A percentile compares a stretch with the other conserved stretches of the same genome.
Evolutionary conservation across 2,113 vertebrate species (phyloP).

Genomic region (Rostratula benghalensis): DNA sequence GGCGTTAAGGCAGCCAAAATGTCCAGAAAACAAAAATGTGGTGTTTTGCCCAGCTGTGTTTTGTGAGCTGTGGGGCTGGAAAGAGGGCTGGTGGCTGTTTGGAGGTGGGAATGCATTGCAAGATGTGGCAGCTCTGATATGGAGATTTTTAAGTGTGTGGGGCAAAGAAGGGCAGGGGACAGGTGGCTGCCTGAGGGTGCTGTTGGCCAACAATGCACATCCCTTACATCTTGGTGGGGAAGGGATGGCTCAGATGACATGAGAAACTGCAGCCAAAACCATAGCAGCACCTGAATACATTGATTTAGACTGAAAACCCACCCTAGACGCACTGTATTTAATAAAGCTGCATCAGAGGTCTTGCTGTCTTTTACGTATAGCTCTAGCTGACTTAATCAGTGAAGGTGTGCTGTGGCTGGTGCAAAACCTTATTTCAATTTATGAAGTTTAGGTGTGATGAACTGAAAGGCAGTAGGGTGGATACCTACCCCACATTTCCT

Average conservation of each 20-base stretch:
- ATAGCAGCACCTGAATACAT: background rate
- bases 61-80: background rate
- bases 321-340: background rate
- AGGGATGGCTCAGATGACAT: background rate
- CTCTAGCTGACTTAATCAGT: background rate
- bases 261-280: background rate
- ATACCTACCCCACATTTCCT: background rate
- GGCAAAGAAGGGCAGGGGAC: background rate
- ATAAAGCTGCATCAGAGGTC: background rate
- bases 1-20: background rate
- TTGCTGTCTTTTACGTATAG: background rate
- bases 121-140: background rate
- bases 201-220: background rate
- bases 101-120: rapidly evolving
- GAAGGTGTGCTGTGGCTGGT: background rate
- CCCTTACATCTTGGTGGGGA: background rate
- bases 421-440: background rate
- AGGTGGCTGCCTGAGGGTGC: background rate
- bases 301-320: background rate
- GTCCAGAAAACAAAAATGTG: background rate
- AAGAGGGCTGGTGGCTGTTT: background rate
- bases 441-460: background rate
- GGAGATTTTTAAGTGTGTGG: background rate
- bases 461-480: background rate
- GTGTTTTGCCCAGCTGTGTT: background rate